These are phyloP conservation scores for Sebastes itinus DNA, from an alignment of 2,797 vertebrate species.

Conservation along the genomic window DNA sequence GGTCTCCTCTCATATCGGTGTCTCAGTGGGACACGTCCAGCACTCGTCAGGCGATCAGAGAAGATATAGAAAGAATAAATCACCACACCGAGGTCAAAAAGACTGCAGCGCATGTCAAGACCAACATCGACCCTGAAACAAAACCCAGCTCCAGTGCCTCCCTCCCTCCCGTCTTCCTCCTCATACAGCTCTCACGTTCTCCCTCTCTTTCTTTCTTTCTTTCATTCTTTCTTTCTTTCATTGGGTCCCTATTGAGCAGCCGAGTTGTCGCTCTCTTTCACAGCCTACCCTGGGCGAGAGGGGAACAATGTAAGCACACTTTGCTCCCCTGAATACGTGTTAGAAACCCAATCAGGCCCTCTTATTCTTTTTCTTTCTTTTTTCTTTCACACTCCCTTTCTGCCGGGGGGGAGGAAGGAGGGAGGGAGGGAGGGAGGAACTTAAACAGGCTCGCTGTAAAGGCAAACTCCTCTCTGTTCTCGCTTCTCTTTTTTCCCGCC, in stretches of 20 bases:
- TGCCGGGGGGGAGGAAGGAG: constrained; percentile 8
- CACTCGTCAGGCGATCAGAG: not conserved
- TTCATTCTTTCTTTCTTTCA: constrained; percentile 50
- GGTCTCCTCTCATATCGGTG: not conserved
- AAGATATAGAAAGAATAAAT: constrained; percentile 34
- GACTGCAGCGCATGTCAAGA: constrained; percentile 58
- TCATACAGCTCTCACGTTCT: constrained; percentile 61
- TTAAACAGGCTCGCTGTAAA: constrained; percentile 54
- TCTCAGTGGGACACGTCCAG: constrained; percentile 10
- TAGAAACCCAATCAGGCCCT: constrained; percentile 80
- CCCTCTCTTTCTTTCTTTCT: constrained; percentile 40
- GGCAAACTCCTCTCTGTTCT: constrained; percentile 61
- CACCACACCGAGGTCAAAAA: constrained; percentile 53
- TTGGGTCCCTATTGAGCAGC: constrained; percentile 64
- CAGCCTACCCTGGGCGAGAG: constrained; percentile 47
- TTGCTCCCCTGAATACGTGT: constrained; percentile 74
- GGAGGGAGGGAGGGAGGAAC: not conserved
- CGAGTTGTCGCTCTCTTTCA: constrained; percentile 75
- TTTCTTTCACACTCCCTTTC: constrained; percentile 51
- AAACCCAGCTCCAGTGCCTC: constrained; percentile 45
- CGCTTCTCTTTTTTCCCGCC: constrained; percentile 33
- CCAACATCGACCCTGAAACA: constrained; percentile 61
- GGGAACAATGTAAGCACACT: constrained; percentile 76
- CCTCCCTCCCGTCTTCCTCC: constrained; percentile 2
- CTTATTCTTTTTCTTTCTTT: constrained; percentile 63